These are phyloP conservation scores for Genyomyrus donnyi DNA, from an alignment of 2,113 vertebrate species.

Conservation along the genomic window DNA sequence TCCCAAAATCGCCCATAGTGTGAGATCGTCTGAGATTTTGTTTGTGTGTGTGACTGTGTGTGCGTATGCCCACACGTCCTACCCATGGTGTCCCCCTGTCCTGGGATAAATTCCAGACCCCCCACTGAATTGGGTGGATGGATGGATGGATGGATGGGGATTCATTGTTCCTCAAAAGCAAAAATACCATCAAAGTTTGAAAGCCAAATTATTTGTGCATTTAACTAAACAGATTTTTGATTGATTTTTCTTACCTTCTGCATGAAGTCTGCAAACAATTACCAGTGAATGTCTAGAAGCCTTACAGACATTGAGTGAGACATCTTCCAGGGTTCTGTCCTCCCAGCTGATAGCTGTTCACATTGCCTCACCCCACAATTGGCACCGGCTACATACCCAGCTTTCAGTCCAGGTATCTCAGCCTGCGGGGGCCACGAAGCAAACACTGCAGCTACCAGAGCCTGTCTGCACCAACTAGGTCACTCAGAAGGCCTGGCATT, in stretches of 20 bases:
- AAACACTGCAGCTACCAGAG: background rate
- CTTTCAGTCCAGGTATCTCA: background rate
- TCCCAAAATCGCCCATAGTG: background rate
- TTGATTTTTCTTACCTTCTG: background rate
- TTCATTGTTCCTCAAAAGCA: background rate
- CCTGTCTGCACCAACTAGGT: background rate
- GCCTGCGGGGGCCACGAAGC: background rate
- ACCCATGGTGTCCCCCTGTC: background rate
- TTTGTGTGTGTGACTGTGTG: background rate
- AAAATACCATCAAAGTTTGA: background rate
- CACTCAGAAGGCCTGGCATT: background rate
- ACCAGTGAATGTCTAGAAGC: background rate
- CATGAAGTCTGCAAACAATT: background rate
- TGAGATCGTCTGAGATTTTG: background rate
- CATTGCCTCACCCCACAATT: background rate
- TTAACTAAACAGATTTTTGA: background rate
- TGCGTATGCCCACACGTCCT: background rate
- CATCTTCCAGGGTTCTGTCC: background rate
- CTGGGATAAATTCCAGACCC: background rate
- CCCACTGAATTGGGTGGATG: background rate
- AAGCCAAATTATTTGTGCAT: background rate
- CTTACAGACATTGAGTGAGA: background rate
- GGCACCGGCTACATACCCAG: background rate
- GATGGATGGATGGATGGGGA: background rate
- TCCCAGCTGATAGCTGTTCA: background rate